phyloP scores from a whole-genome alignment of 1,140 invertebrate genomes.

The Conopomorpha cramerella region DNA sequence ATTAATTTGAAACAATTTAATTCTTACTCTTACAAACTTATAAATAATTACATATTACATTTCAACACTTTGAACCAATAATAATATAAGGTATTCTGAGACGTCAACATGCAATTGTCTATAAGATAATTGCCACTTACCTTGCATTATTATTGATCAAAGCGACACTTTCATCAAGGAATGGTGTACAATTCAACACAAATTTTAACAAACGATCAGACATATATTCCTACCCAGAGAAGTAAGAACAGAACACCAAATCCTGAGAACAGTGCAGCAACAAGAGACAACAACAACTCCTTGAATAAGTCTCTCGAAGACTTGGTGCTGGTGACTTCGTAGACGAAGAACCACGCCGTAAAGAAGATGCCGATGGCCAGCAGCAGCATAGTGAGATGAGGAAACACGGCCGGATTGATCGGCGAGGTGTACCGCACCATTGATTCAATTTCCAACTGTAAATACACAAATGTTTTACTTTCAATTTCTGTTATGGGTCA shows the following conservation, averaged over 20 bases:
- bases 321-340: slow-evolving; percentile 96
- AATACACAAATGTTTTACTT: slow-evolving; percentile 4
- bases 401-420: slow-evolving; percentile 93
- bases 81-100: too few relatives aligned
- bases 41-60: too few relatives aligned
- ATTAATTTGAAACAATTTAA: too few relatives aligned
- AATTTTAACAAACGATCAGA: slow-evolving; percentile 59
- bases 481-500: not conserved
- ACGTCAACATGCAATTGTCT: too few relatives aligned
- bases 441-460: slow-evolving; percentile 66
- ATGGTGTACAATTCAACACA: slow-evolving; percentile 13
- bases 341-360: slow-evolving; percentile 99
- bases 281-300: slow-evolving; percentile 87
- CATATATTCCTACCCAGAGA: slow-evolving; percentile 96
- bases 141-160: too few relatives aligned
- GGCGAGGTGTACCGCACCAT: slow-evolving; percentile 90
- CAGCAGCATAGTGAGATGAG: slow-evolving; percentile 88
- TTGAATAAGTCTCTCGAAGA: slow-evolving; percentile 89
- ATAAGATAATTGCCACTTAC: too few relatives aligned
- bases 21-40: too few relatives aligned
- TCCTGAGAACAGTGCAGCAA: slow-evolving; percentile 94
- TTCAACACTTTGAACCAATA: too few relatives aligned
- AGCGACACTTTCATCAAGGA: slow-evolving; percentile 8
- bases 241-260: slow-evolving; percentile 95
- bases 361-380: slow-evolving; percentile 96